Base-by-base conservation (phyloP, 1,140 invertebrate species). In the Brachionus rotundiformis region DNA sequence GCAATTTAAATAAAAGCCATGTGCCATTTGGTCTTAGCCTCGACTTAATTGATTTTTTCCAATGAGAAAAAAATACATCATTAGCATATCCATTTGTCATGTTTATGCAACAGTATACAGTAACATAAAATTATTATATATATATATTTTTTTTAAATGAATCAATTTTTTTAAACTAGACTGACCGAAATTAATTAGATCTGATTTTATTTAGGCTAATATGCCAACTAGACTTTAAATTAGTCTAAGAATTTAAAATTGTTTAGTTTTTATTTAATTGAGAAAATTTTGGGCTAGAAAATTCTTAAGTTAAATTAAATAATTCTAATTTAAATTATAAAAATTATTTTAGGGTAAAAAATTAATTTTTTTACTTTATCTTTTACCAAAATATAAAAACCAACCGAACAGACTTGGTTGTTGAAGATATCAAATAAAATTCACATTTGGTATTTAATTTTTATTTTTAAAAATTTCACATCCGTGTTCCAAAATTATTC, bases 11-110 rank as follows among this genome's bases (percentile, higher is more conserved):
- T 36, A 33, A 19, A 36, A 33, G n/a, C 31, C 31, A 16, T 33
- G 16, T 68, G 63, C 63, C 63, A 68, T 68, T 68, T 68, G 63
- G 63, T 68, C 63, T 16, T 23, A 68, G 63, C n/a, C 19, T 54
- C 47, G 47, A 54, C 47, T 54, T 19, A 54, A 54, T 54, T 54
- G 47, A 54, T 54, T 54, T 54, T 54, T 19, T 54, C n/a, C n/a
- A n/a, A n/a, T n/a, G n/a, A n/a, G n/a, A n/a, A n/a, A n/a, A n/a
- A n/a, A n/a, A n/a, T n/a, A n/a, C n/a, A n/a, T n/a, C n/a, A n/a
- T n/a, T n/a, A n/a, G n/a, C n/a, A n/a, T n/a, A n/a, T n/a, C n/a
- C n/a, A n/a, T n/a, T n/a, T n/a, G n/a, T n/a, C n/a, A n/a, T n/a
- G n/a, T n/a, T n/a, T n/a, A n/a, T n/a, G n/a, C n/a, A n/a, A n/a